Percentiles rank a stretch among this genome's conserved stretches.
Conservation (phyloP, 2,113 vertebrate species). For the Balaenoptera acutorostrata region DNA sequence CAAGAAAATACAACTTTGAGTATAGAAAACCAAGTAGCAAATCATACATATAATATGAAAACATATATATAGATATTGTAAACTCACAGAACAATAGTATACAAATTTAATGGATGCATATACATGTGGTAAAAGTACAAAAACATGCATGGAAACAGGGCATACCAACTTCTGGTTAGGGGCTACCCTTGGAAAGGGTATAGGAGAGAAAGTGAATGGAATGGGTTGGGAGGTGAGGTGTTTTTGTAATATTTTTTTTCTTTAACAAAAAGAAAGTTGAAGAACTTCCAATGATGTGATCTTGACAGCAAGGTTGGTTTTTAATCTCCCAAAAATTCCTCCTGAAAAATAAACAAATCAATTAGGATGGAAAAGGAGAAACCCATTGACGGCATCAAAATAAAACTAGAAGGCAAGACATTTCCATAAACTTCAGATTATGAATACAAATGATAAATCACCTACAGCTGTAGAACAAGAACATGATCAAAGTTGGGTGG, state of each 20-base stretch:
- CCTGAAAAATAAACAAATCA: conserved; percentile 13
- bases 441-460: not conserved
- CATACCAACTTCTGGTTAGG: not conserved
- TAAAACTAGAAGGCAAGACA: not conserved
- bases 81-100: not conserved
- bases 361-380: not conserved
- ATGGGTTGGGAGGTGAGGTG: not conserved
- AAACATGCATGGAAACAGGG: not conserved
- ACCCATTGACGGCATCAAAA: not conserved
- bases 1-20: not conserved
- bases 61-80: not conserved
- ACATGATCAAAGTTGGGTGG: not conserved
- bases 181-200: not conserved
- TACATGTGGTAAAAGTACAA: not conserved
- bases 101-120: not conserved
- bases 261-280: not conserved
- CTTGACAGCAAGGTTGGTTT: not conserved
- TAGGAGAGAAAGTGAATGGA: not conserved
- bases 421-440: not conserved
- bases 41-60: not conserved
- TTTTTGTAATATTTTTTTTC: not conserved
- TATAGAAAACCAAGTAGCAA: not conserved
- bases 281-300: not conserved
- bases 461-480: not conserved
- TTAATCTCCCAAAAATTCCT: not conserved